phyloP scores from a whole-genome alignment of 1,140 invertebrate species.

The Anthonomus grandis region DNA sequence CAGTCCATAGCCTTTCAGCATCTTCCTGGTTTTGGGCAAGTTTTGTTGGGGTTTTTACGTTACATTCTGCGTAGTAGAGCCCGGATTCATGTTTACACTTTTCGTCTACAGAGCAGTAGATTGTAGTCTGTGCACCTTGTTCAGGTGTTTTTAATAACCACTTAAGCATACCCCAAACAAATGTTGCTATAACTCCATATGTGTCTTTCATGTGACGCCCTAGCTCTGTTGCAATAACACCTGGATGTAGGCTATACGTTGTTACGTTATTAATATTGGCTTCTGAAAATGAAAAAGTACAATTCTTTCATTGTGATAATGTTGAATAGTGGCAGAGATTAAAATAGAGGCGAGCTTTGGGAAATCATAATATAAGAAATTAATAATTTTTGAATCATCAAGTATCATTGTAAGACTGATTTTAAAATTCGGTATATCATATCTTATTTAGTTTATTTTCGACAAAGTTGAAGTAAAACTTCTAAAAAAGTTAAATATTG shows the following conservation, averaged over 20 bases:
- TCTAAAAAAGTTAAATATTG: too few relatives aligned
- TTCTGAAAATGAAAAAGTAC: constrained; percentile 40
- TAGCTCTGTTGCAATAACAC: constrained; percentile 70
- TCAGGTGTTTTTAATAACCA: constrained; percentile 58
- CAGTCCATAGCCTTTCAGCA: constrained; percentile 70
- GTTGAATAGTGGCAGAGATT: background rate
- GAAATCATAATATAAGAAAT: too few relatives aligned
- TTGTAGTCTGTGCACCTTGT: constrained; percentile 74
- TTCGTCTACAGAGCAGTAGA: constrained; percentile 75
- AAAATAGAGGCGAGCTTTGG: too few relatives aligned
- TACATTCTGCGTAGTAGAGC: constrained; percentile 60
- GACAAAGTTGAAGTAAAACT: too few relatives aligned
- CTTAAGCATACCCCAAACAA: constrained; percentile 35
- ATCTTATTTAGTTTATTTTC: too few relatives aligned
- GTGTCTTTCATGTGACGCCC: constrained; percentile 63
- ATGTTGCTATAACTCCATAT: constrained; percentile 48
- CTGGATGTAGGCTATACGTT: constrained; percentile 69
- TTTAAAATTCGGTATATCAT: too few relatives aligned
- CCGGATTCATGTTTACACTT: constrained; percentile 62
- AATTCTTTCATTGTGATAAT: constrained; percentile 3
- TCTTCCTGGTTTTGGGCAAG: constrained; percentile 55
- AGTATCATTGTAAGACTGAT: too few relatives aligned
- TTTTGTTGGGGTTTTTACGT: constrained; percentile 45
- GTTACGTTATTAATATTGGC: constrained; percentile 55
- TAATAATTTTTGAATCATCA: too few relatives aligned